Evolutionary conservation across 2,888 invertebrate genomes (phyloP).

Genomic region (Acanthosepion pharaonis): DNA sequence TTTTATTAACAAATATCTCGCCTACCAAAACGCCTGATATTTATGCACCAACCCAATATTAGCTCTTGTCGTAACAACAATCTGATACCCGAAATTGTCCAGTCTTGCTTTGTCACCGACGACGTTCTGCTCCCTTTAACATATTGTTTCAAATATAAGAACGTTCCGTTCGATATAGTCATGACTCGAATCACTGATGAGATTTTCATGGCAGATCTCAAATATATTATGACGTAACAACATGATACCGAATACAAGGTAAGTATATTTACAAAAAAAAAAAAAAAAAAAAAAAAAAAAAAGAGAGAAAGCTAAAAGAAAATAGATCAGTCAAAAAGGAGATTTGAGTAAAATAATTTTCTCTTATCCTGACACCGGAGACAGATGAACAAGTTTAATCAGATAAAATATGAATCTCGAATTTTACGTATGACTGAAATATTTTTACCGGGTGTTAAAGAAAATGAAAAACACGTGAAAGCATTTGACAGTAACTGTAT

Average conservation of each 20-base stretch:
- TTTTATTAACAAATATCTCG: too few species aligned
- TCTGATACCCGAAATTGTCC: too few species aligned
- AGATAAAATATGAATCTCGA: conserved; percentile 2
- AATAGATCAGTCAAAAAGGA: neutral
- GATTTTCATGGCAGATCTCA: neutral
- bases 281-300: too few species aligned
- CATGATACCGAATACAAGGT: neutral
- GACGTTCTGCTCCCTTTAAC: too few species aligned
- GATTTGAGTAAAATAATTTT: neutral
- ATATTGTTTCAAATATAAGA: too few species aligned
- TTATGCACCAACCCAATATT: too few species aligned
- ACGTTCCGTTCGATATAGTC: too few species aligned
- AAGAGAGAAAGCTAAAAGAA: neutral
- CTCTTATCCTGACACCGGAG: neutral
- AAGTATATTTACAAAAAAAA: neutral
- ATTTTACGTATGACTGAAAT: neutral
- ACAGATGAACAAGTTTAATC: neutral
- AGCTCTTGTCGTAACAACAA: too few species aligned
- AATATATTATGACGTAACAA: neutral
- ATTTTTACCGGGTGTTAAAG: neutral
- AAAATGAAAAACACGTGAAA: neutral
- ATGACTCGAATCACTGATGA: neutral
- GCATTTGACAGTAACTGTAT: neutral
- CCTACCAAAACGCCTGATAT: too few species aligned
- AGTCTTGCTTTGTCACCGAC: too few species aligned